phyloP scores from a whole-genome alignment of 2,888 invertebrate genomes.

The Xestia rhomboidea region DNA sequence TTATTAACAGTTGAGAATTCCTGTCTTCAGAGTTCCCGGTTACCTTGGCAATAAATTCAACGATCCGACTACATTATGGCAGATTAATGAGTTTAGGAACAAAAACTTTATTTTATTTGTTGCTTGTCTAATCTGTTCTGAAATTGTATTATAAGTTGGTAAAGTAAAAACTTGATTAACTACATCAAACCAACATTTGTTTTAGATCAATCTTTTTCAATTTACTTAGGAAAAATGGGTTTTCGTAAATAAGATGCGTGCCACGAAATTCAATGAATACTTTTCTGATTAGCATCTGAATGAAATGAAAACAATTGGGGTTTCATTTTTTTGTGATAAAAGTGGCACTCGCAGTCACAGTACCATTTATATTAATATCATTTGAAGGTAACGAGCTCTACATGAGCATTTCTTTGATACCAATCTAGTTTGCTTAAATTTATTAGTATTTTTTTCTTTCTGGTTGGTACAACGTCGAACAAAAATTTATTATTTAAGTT shows the following conservation, averaged over 20 bases:
- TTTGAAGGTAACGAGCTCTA: background rate
- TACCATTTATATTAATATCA: background rate
- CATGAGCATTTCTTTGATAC: too few species aligned
- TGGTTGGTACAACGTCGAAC: too few species aligned
- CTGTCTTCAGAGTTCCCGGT: constrained; percentile 75
- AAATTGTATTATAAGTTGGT: constrained; percentile 60
- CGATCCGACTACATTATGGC: constrained; percentile 75
- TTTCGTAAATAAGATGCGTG: constrained; percentile 9
- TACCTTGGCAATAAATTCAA: constrained; percentile 80
- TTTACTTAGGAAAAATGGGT: constrained; percentile 18
- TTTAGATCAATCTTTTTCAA: constrained; percentile 52
- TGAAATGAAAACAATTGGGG: constrained; percentile 37
- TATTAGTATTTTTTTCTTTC: too few species aligned
- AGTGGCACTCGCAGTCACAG: background rate
- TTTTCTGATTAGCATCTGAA: constrained; percentile 9
- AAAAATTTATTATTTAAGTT: too few species aligned
- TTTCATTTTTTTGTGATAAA: background rate
- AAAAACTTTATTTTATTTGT: constrained; percentile 72
- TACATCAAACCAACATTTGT: constrained; percentile 48
- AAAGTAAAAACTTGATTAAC: constrained; percentile 54
- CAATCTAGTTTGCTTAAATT: too few species aligned
- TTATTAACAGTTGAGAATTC: constrained; percentile 75
- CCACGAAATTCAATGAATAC: constrained; percentile 7
- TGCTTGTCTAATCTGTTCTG: constrained; percentile 67
- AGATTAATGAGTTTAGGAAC: constrained; percentile 81